Evolutionary conservation across 64 coral and sea anemone species (phyloP).

Genomic region (Montipora sp.): DNA sequence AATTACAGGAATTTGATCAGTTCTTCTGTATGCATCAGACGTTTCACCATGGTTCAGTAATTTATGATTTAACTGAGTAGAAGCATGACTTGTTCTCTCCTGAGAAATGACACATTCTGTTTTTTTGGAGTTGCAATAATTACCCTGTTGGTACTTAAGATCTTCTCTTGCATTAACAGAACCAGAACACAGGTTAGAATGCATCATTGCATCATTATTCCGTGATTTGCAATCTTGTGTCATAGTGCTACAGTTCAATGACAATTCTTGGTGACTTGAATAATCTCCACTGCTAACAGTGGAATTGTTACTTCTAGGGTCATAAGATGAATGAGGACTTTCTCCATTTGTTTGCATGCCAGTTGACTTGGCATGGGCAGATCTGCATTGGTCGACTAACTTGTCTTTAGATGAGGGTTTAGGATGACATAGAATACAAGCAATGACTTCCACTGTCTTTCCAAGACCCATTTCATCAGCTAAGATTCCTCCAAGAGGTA

Average conservation of each 20-base stretch:
- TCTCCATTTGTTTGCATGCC: neutral
- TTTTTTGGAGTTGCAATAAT: neutral
- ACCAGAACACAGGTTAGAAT: neutral
- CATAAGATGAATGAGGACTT: neutral
- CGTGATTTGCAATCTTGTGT: neutral
- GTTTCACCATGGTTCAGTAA: neutral
- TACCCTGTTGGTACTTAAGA: neutral
- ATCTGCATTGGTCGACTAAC: neutral
- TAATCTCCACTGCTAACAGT: neutral
- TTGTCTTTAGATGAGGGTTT: slow-evolving; percentile 3
- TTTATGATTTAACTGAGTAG: neutral
- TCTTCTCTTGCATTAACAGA: neutral
- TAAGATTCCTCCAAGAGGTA: slow-evolving; percentile 87
- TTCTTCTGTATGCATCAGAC: neutral
- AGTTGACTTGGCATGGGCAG: neutral
- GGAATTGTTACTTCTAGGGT: no score
- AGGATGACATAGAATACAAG: slow-evolving; percentile 94
- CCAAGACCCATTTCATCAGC: slow-evolving; percentile 99
- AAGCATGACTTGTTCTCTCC: no score
- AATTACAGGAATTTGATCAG: neutral
- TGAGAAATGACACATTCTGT: neutral
- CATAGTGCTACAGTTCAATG: neutral
- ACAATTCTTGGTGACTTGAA: neutral
- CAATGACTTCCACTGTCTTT: slow-evolving; percentile 95
- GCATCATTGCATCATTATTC: neutral